These are phyloP conservation scores for Halocynthia roretzi DNA, from an alignment of 23 tunicate genomes.

Conservation along the genomic window DNA sequence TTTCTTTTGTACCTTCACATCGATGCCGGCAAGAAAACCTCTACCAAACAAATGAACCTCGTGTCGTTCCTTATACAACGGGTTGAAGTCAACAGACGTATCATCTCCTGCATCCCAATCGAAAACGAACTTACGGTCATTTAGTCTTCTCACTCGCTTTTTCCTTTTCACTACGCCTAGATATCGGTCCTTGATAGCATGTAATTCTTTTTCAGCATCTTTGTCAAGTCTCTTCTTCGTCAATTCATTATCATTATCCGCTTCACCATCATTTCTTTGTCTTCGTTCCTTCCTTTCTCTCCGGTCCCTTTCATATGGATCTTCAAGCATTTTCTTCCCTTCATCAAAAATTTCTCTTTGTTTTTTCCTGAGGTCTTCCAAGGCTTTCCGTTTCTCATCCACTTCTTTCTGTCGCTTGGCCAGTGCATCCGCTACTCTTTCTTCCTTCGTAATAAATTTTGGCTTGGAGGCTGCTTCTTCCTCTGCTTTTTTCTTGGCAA, in stretches of 20 bases:
- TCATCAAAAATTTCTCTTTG: slow-evolving; percentile 87
- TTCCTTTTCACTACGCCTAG: slow-evolving; percentile 90
- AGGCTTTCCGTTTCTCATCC: slow-evolving; percentile 46
- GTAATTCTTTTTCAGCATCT: slow-evolving; percentile 80
- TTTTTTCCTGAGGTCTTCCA: slow-evolving; percentile 73
- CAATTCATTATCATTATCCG: slow-evolving; percentile 29
- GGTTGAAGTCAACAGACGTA: slow-evolving; percentile 95
- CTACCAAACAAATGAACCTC: slow-evolving; percentile 94
- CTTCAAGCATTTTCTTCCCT: slow-evolving; percentile 79
- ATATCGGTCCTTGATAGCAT: slow-evolving; percentile 95
- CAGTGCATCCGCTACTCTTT: slow-evolving; percentile 83
- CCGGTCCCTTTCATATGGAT: slow-evolving; percentile 73
- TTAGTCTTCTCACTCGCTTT: slow-evolving; percentile 83
- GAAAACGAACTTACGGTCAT: slow-evolving; percentile 99
- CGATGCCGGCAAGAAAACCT: slow-evolving; percentile 95
- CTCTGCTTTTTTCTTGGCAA: slow-evolving; percentile 79
- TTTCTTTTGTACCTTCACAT: slow-evolving; percentile 84
- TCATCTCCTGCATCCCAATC: slow-evolving; percentile 99
- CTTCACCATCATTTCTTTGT: slow-evolving; percentile 56
- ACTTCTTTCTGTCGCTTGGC: slow-evolving; percentile 83
- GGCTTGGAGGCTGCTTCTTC: slow-evolving; percentile 95
- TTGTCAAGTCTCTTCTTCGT: slow-evolving; percentile 47
- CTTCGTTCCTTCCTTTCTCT: slow-evolving; percentile 89
- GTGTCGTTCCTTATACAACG: slow-evolving; percentile 94
- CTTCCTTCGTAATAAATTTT: slow-evolving; percentile 80